These are phyloP conservation scores for Mionectes macconnelli DNA, from an alignment of 2,113 vertebrate species.

Conservation along the genomic window DNA sequence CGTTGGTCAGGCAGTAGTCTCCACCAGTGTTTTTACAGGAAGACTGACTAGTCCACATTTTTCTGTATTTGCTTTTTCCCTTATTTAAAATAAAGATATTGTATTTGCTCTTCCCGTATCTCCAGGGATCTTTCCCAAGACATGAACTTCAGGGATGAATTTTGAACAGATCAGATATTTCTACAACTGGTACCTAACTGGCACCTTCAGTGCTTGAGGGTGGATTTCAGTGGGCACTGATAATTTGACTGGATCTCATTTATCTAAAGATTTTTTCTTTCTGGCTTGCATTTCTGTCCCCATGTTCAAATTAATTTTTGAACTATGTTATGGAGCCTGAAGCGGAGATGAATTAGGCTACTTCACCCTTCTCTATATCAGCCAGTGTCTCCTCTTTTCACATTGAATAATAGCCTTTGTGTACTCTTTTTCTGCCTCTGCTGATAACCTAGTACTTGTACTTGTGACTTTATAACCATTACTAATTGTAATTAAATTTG, in stretches of 20 bases:
- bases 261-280: neutral
- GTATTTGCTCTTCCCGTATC: neutral
- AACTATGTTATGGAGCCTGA: slow-evolving; percentile 4
- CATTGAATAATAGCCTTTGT: neutral
- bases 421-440: neutral
- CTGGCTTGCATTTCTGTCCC: neutral
- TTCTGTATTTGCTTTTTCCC: neutral
- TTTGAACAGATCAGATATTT: neutral
- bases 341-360: neutral
- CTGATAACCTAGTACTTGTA: neutral
- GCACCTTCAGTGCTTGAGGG: neutral
- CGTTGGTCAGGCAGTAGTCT: neutral
- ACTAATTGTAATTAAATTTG: slow-evolving; percentile 36
- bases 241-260: neutral
- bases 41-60: neutral
- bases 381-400: neutral
- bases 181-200: neutral
- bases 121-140: neutral
- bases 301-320: slow-evolving; percentile 16
- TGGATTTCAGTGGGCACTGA: neutral
- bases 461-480: neutral
- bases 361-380: neutral
- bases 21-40: neutral
- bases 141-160: neutral
- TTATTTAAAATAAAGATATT: neutral